Evolutionary conservation across 2,797 vertebrate species (phyloP).

Genomic region (Paramormyrops hopkinsi): DNA sequence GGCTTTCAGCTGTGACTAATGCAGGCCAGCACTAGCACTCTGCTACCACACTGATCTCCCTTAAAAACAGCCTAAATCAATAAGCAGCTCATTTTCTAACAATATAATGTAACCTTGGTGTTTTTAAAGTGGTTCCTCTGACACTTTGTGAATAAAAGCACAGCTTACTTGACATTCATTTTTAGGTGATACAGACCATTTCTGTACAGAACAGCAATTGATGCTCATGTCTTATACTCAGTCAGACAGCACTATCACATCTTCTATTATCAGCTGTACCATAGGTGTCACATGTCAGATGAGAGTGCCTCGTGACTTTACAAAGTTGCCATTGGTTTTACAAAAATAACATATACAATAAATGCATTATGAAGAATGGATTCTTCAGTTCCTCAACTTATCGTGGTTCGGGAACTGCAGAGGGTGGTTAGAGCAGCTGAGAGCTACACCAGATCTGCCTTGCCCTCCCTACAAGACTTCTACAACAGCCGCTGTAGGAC

Average conservation of each 20-base stretch:
- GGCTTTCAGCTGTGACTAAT: not conserved
- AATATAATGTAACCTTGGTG: not conserved
- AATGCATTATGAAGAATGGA: not conserved
- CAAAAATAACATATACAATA: not conserved
- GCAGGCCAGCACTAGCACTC: not conserved
- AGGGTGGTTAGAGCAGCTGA: not conserved
- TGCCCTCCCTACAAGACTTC: not conserved
- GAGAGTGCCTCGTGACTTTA: not conserved
- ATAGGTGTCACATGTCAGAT: not conserved
- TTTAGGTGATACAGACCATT: not conserved
- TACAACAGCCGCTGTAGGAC: not conserved
- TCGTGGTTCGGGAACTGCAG: too few species aligned
- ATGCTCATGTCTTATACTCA: not conserved
- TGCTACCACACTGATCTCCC: not conserved
- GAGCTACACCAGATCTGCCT: not conserved
- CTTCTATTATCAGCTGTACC: not conserved
- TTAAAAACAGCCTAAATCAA: not conserved
- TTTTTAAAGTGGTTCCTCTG: not conserved
- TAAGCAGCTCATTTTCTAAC: not conserved
- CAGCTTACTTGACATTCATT: not conserved
- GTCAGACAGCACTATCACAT: not conserved
- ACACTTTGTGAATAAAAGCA: not conserved
- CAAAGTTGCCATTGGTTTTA: not conserved
- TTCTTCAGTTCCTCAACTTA: not conserved
- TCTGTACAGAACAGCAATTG: not conserved